phyloP scores from a whole-genome alignment of 2,797 vertebrate genomes.

The Ceryle rudis region DNA sequence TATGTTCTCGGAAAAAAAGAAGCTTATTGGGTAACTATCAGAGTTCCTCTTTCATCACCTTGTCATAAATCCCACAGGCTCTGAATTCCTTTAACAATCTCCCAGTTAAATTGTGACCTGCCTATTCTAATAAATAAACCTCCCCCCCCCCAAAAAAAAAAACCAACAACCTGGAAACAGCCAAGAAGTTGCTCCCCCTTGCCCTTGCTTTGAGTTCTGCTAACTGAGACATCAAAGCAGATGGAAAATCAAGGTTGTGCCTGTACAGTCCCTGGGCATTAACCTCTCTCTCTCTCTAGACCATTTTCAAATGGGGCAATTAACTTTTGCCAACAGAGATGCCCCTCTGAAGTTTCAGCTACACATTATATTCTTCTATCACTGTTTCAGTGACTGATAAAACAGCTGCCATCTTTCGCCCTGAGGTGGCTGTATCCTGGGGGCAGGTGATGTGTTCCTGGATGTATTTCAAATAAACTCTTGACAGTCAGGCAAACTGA shows the following conservation, averaged over 20 bases:
- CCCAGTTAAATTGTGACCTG: slow-evolving; percentile 63
- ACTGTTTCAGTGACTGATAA: background rate
- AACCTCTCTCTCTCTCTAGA: slow-evolving; percentile 8
- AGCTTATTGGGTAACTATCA: slow-evolving; percentile 69
- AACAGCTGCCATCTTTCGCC: background rate
- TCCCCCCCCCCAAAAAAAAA: too few species aligned
- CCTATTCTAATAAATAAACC: slow-evolving; percentile 61
- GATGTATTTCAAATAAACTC: background rate
- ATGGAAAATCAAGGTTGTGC: slow-evolving; percentile 43
- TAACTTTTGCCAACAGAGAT: background rate
- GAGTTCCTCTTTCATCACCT: slow-evolving; percentile 70
- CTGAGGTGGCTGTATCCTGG: background rate
- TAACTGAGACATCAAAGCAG: slow-evolving; percentile 65
- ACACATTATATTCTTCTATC: background rate
- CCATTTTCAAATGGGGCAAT: slow-evolving; percentile 2
- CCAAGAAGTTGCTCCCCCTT: slow-evolving; percentile 10
- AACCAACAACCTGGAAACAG: background rate
- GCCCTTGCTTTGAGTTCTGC: background rate
- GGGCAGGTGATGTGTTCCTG: background rate
- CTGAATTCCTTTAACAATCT: slow-evolving; percentile 71
- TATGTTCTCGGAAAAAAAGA: slow-evolving; percentile 63
- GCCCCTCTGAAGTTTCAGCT: background rate
- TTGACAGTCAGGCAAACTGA: background rate
- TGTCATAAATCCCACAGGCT: slow-evolving; percentile 67
- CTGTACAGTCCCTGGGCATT: slow-evolving; percentile 4